Evolutionary conservation across 2,113 vertebrate species (phyloP), one percentile per base, ranked within the genome.

Genomic region (Rattus rattus): DNA sequence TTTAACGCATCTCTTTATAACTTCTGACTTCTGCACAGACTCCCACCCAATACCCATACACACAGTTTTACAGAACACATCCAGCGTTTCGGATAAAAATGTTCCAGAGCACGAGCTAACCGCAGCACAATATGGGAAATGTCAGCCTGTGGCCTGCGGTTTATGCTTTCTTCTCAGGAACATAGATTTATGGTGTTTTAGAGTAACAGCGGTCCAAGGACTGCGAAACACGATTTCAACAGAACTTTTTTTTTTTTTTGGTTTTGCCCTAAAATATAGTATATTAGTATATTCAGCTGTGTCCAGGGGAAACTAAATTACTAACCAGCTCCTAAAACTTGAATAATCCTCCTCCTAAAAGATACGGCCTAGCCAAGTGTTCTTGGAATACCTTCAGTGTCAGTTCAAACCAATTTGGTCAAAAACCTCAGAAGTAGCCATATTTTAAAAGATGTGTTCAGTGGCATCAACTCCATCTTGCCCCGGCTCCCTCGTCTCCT

Each of bases 101-200:
- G 56, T 61, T 88, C 77, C 79, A 95, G 89, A 92, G 70, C 84
- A 63, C 13, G 94, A 17, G 8, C 26, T 88, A 79, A 69, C 92
- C 88, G 91, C 90, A 88, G 72, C 67, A 70, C 91, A 88, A 93
- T 63, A 92, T 72, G 92, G 43, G 88, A 96, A 97, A 96, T 92
- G 76, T 95, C 91, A 97, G 93, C 69, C 81, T 65, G 47, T 85
- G 87, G 79, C 96, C 96, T 97, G 75, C 49, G 94, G 86, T n/a
- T 43, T 70, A 75, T 6, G 59, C 87, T 96, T 96, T 97, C 90
- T 94, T 96, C 73, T 95, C 92, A 96, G 76, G 96, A 97, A 95
- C 96, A 70, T 0, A 95, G 77, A 87, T 92, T 92, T 97, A 94
- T 86, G 69, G 39, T 96, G 70, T 94, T 88, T 94, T 86, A 97